These are phyloP conservation scores for Rousettus madagascariensis DNA, from an alignment of 2,797 vertebrate genomes.

Conservation along the genomic window DNA sequence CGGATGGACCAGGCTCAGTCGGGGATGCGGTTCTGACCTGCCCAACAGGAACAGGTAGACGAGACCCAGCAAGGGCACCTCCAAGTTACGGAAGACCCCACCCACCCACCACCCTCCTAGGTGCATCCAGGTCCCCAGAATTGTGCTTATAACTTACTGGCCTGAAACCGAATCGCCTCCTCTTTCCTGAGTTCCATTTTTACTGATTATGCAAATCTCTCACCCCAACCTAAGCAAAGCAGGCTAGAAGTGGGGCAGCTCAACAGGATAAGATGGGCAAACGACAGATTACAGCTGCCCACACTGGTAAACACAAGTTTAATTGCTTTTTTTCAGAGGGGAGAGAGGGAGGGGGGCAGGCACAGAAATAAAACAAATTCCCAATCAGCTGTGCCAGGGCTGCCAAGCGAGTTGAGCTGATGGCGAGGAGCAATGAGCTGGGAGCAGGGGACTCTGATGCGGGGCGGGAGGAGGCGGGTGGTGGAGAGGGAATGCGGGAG, in stretches of 20 bases:
- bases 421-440: neutral
- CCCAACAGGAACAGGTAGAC: neutral
- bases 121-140: neutral
- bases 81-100: neutral
- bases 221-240: constrained; percentile 41
- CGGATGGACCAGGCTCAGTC: neutral
- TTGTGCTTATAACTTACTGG: neutral
- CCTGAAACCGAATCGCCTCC: neutral
- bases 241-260: neutral
- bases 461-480: neutral
- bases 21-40: neutral
- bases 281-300: constrained; percentile 21
- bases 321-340: constrained; percentile 63
- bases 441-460: neutral
- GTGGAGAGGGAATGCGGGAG: neutral
- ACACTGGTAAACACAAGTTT: constrained; percentile 59
- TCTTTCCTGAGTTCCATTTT: constrained; percentile 19
- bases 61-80: neutral
- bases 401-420: neutral
- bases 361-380: constrained; percentile 43
- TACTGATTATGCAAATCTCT: constrained; percentile 68
- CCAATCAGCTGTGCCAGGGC: neutral
- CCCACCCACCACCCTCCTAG: neutral
- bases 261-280: neutral
- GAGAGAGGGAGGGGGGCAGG: neutral